Evolutionary conservation across 2,888 invertebrate genomes (phyloP), one percentile per base, ranked within the genome.

Genomic region (Agrochola lychnidis): DNA sequence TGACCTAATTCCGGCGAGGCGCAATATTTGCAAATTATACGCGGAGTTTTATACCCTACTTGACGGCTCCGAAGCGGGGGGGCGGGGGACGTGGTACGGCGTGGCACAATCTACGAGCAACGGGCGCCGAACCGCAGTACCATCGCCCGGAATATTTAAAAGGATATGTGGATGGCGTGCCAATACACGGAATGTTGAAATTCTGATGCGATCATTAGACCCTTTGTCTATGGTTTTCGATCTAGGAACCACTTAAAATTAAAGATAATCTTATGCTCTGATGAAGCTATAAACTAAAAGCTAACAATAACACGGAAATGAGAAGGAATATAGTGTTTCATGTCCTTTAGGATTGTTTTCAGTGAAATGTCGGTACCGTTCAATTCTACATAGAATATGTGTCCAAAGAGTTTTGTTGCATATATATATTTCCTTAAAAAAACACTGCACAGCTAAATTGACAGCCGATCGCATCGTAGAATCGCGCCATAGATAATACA

Each of bases 11-110:
- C 42, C 42, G 12, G 2, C 22, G 12, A n/a, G n/a, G 61, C 74
- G 74, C 57, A 68, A 70, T 76, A 81, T 84, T 81, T 53, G 76
- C 84, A 74, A 76, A 73, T 78, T 70, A 78, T 76, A 68, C 70
- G 64, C 62, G 61, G 62, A 76, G 73, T 62, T 76, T 76, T 80
- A 66, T 79, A 40, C 45, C n/a, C 22, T 48, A 71, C 76, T 76
- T 77, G 73, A 83, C 42, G 64, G 76, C 66, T 70, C 48, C 22
- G 10, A 42, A 51, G 51, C 36, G 57, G 57, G 16, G 10, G 10
- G 25, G 36, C 4, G 40, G 6, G 56, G 19, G 48, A 22, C 53
- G 61, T 71, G 79, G 75, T 69, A 83, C 83, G 2, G 48, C 12
- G 12, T 74, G 83, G 73, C 57, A 83, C 83, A 42, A 53, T 19